Conservation (phyloP, 2,797 vertebrate genomes). For the Enteromius thamalakanensis region DNA sequence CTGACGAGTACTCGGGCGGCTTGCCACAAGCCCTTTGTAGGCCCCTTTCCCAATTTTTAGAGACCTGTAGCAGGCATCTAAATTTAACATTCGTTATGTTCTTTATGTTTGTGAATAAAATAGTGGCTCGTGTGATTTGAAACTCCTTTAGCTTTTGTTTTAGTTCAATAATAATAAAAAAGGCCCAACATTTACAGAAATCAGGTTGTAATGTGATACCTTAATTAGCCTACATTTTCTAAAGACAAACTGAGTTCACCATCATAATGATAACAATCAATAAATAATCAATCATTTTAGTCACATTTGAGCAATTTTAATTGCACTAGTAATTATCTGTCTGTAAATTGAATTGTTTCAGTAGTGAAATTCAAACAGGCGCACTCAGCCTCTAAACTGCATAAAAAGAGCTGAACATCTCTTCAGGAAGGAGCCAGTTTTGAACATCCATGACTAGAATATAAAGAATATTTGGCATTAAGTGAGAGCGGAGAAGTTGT, state of each 20-base stretch:
- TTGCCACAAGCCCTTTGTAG: too few relatives aligned
- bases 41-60: too few relatives aligned
- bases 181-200: too few relatives aligned
- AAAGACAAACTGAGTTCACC: background rate
- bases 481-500: background rate
- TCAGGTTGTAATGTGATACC: too few relatives aligned
- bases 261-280: background rate
- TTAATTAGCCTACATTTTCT: background rate
- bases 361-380: background rate
- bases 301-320: background rate
- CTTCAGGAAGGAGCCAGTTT: background rate
- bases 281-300: background rate
- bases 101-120: too few relatives aligned
- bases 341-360: background rate
- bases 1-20: too few relatives aligned
- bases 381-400: background rate
- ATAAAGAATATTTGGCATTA: background rate
- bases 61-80: too few relatives aligned
- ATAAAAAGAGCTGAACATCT: background rate
- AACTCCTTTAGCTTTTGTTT: too few relatives aligned
- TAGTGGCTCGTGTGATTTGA: too few relatives aligned
- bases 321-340: background rate
- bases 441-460: background rate
- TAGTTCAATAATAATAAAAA: too few relatives aligned
- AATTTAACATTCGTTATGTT: too few relatives aligned